Percentiles rank a stretch among this genome's conserved stretches.
Evolutionary conservation across 2,113 vertebrate species (phyloP).

Genomic region (Vanacampus margaritifer): DNA sequence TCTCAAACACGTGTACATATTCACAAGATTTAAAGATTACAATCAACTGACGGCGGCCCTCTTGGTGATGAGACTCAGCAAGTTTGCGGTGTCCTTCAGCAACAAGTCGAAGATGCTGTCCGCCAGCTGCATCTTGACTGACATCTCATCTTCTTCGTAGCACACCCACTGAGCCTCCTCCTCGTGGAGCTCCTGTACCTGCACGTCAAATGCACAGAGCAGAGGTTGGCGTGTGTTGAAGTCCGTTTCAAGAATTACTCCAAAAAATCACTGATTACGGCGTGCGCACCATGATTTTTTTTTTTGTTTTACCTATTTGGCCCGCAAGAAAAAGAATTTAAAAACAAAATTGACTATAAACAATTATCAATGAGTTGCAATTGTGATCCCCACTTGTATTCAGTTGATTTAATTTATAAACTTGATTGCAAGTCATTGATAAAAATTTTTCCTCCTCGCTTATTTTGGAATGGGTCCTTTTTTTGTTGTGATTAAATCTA

Average conservation of each 20-base stretch:
- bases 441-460: no score
- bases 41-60: slow-evolving; percentile 66
- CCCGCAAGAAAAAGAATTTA: no score
- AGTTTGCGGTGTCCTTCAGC: slow-evolving; percentile 88
- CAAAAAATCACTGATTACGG: no score
- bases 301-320: no score
- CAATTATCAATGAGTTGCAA: no score
- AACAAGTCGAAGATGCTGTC: slow-evolving; percentile 94
- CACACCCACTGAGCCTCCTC: slow-evolving; percentile 97
- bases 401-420: no score
- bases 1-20: slow-evolving; percentile 4
- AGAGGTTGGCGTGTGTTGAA: neutral
- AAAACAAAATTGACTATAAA: no score
- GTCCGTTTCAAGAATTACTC: neutral
- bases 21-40: neutral
- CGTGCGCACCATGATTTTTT: no score
- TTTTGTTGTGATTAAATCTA: no score
- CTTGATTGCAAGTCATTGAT: no score
- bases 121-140: slow-evolving; percentile 96
- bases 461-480: no score
- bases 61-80: slow-evolving; percentile 82
- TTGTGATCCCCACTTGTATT: no score
- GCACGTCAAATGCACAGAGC: slow-evolving; percentile 18
- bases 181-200: slow-evolving; percentile 97
- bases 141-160: slow-evolving; percentile 94